phyloP scores from a whole-genome alignment of 2,113 vertebrate genomes.

The Leucopsar rothschildi region DNA sequence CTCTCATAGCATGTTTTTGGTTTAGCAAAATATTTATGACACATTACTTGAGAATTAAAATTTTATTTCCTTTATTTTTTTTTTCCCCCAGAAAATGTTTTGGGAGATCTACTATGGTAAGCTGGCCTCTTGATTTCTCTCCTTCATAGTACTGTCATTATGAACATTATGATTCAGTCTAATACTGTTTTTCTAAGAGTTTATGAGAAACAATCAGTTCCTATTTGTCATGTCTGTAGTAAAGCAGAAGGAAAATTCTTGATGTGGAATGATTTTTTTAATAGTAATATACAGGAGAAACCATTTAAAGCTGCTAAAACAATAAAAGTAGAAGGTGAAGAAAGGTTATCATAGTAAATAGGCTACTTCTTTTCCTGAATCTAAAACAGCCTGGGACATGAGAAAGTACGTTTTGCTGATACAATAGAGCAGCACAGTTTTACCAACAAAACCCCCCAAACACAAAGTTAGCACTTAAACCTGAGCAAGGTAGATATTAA shows the following conservation, averaged over 20 bases:
- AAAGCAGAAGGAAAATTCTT: not conserved
- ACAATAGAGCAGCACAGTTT: not conserved
- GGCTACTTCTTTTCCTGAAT: not conserved
- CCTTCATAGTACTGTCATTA: not conserved
- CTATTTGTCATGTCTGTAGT: not conserved
- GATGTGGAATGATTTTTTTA: not conserved
- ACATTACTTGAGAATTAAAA: not conserved
- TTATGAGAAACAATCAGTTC: not conserved
- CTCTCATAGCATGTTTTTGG: not conserved
- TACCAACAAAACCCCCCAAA: not conserved
- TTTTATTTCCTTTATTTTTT: not conserved
- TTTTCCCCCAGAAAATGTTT: conserved; percentile 47
- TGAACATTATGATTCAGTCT: not conserved
- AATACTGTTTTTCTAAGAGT: not conserved
- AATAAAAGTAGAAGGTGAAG: not conserved
- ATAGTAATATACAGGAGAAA: not conserved
- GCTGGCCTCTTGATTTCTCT: not conserved
- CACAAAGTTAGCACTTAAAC: not conserved
- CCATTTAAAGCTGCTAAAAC: not conserved
- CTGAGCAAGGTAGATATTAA: not conserved
- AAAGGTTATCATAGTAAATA: not conserved
- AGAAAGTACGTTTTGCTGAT: not conserved
- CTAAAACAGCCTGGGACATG: not conserved
- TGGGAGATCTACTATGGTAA: conserved; percentile 69
- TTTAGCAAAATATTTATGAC: not conserved